Evolutionary conservation across 2,888 invertebrate genomes (phyloP).

Genomic region (Tetragonula carbonaria): DNA sequence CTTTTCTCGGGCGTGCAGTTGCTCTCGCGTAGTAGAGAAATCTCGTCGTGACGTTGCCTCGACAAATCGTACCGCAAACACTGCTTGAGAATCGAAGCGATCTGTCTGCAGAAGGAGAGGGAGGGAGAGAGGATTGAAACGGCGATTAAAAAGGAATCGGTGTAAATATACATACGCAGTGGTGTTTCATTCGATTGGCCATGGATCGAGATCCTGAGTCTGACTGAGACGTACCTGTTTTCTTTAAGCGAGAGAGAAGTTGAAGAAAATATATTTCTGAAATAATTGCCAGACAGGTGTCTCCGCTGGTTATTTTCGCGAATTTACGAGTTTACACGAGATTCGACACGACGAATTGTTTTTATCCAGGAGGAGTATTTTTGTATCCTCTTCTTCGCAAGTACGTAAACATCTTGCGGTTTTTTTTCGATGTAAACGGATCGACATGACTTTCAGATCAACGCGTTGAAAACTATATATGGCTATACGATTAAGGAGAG

Average conservation of each 20-base stretch:
- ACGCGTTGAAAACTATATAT: too few species aligned
- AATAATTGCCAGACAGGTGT: too few species aligned
- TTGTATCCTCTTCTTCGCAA: too few species aligned
- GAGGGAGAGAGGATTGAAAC: neutral
- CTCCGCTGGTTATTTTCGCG: too few species aligned
- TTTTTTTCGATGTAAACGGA: too few species aligned
- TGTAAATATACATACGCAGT: neutral
- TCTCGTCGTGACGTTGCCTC: neutral
- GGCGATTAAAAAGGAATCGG: slow-evolving; percentile 14
- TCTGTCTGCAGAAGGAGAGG: too few species aligned
- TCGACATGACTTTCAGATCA: too few species aligned
- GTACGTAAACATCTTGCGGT: too few species aligned
- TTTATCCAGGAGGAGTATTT: too few species aligned
- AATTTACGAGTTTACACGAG: too few species aligned
- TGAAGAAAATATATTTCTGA: neutral
- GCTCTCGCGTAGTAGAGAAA: slow-evolving; percentile 39
- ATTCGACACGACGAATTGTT: too few species aligned
- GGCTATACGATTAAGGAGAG: too few species aligned
- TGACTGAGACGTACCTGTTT: neutral
- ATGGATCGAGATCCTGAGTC: neutral
- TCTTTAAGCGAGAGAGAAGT: neutral
- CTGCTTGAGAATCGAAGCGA: neutral
- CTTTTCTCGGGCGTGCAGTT: slow-evolving; percentile 25
- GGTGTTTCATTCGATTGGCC: neutral
- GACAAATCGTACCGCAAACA: slow-evolving; percentile 50